A percentile compares a stretch with the other conserved stretches of the same genome.
Conservation (phyloP, 2,888 invertebrate species). For the Spilarctia lutea region DNA sequence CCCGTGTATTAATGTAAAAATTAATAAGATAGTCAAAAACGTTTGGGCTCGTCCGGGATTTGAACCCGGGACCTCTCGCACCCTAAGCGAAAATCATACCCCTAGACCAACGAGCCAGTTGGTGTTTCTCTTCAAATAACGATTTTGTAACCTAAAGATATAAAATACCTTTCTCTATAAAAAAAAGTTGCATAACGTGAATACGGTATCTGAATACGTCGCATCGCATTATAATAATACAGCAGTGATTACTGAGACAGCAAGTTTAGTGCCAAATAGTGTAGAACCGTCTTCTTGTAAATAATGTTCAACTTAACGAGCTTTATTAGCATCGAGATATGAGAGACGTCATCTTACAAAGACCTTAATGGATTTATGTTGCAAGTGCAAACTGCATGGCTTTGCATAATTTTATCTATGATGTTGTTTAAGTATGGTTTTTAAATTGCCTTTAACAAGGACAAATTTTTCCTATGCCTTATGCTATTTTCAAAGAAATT, state of each 20-base stretch:
- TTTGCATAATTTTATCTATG: not conserved
- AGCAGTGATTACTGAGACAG: constrained; percentile 21
- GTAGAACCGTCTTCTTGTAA: not conserved
- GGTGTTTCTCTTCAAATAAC: rapidly evolving
- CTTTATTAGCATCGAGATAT: not conserved
- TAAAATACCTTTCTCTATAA: constrained; percentile 32
- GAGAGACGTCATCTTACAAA: not conserved
- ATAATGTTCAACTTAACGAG: not conserved
- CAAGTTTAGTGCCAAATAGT: constrained; percentile 19
- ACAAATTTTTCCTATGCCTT: too few relatives aligned
- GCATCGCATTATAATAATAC: constrained; percentile 19
- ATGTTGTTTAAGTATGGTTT: not conserved
- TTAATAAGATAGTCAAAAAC: constrained; percentile 59
- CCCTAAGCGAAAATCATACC: constrained; percentile 87
- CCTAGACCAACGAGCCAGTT: constrained; percentile 86
- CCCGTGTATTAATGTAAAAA: too few relatives aligned
- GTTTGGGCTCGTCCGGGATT: constrained; percentile 86
- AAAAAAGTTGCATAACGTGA: not conserved
- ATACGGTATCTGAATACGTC: not conserved
- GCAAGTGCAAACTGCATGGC: not conserved
- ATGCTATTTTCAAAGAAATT: too few relatives aligned
- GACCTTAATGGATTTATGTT: not conserved
- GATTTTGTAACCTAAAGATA: not conserved
- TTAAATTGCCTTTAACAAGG: not conserved
- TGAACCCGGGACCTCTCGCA: constrained; percentile 87